phyloP scores from a whole-genome alignment of 64 coral and sea anemone genomes.

The Porites lutea region DNA sequence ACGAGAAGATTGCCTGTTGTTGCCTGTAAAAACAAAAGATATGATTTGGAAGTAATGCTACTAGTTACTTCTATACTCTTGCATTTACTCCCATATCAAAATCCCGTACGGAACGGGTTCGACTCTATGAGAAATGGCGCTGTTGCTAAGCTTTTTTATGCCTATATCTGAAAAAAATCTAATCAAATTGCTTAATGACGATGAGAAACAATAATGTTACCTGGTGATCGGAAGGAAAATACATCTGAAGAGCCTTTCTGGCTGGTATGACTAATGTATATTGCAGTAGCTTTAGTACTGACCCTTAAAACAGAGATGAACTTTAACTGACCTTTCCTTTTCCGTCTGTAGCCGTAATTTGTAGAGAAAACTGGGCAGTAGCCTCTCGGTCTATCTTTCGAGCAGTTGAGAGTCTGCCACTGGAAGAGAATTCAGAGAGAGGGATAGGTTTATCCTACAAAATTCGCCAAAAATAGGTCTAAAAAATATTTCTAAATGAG shows the following conservation, averaged over 20 bases:
- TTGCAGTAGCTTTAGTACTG: too few relatives aligned
- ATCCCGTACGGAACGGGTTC: too few relatives aligned
- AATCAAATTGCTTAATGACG: neutral
- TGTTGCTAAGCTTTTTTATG: too few relatives aligned
- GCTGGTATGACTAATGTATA: too few relatives aligned
- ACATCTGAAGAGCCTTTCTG: too few relatives aligned
- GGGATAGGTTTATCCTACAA: too few relatives aligned
- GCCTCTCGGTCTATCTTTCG: conserved; percentile 72
- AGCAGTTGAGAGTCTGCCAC: conserved; percentile 64
- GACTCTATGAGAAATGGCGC: too few relatives aligned
- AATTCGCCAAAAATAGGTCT: neutral
- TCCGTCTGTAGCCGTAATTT: conserved; percentile 83
- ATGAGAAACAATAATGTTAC: neutral
- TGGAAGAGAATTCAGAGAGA: conserved; percentile 20
- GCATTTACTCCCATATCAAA: too few relatives aligned
- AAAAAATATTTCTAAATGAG: too few relatives aligned
- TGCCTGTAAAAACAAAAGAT: conserved; percentile 27
- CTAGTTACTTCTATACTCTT: too few relatives aligned
- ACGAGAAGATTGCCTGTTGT: conserved; percentile 57
- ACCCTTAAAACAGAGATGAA: neutral
- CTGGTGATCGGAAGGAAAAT: too few relatives aligned
- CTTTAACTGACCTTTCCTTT: conserved; percentile 64
- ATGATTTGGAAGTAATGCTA: too few relatives aligned
- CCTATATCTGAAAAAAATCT: neutral
- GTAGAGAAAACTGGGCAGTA: conserved; percentile 51